Percentiles rank a stretch among this genome's conserved stretches.
phyloP scores from a whole-genome alignment of 2,797 vertebrate species.

The Anguilla obscura region DNA sequence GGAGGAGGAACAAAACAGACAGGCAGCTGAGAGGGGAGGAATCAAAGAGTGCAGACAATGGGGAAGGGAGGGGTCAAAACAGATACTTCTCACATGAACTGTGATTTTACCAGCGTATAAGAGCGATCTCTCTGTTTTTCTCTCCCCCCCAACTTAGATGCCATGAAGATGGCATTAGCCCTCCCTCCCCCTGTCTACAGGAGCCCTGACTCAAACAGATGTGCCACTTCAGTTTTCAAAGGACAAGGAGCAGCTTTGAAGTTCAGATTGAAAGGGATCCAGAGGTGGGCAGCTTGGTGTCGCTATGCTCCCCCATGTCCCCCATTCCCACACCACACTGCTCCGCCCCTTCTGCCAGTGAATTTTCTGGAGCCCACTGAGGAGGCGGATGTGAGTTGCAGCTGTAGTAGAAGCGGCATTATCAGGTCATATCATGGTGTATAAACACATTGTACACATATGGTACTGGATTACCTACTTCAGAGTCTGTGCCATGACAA shows the following conservation, averaged over 20 bases:
- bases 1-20: background rate
- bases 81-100: constrained; percentile 7
- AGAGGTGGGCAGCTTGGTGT: background rate
- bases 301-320: background rate
- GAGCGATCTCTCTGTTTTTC: background rate
- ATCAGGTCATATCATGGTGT: background rate
- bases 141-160: background rate
- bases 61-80: constrained; percentile 32
- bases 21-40: background rate
- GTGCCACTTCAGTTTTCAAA: constrained; percentile 38
- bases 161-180: background rate
- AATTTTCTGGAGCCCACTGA: background rate
- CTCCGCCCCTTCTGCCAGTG: background rate
- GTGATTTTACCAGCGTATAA: too few species aligned
- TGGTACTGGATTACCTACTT: background rate
- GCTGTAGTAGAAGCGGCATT: background rate
- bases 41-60: background rate
- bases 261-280: constrained; percentile 21
- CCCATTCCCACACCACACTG: background rate
- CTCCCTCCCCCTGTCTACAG: constrained; percentile 17
- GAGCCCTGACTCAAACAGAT: constrained; percentile 34
- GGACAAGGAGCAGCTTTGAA: constrained; percentile 33
- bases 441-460: background rate
- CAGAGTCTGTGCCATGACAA: background rate
- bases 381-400: background rate